Base-by-base conservation (phyloP, 2,797 vertebrate species). In the Tolypeutes matacus region DNA sequence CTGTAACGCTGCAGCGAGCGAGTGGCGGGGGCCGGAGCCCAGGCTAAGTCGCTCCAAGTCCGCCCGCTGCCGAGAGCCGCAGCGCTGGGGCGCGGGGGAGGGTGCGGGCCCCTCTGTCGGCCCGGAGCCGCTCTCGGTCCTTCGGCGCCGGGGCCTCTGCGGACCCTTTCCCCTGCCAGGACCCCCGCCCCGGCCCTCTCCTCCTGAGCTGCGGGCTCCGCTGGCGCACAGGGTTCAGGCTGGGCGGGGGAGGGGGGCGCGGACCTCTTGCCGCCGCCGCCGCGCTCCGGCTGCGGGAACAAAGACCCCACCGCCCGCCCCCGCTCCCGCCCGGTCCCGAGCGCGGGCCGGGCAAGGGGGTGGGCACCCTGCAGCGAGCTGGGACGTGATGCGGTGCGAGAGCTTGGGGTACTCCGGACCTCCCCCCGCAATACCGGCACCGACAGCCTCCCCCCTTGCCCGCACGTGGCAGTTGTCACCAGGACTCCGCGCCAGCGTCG, bases 271-370 rank as follows among this genome's bases (percentile, higher is more conserved):
- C 92, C n/a, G 86, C 94, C 86, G 96, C 93, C 56, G 87, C 95
- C 4, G 92, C 88, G 85, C 95, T 96, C 88, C 5, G 96, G 96
- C 97, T 97, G 95, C 95, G 96, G 97, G 95, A 97, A 97, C 97
- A 97, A 97, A 97, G 97, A 97, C 97, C 97, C 97, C 91, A 82
- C 95, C 93, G 96, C 95, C 94, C 91, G 89, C 97, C 95, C 96
- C 96, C 76, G 94, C 97, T 95, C 97, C 67, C 75, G 84, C 96
- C 96, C 89, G 60, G 94, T 94, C 94, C 97, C 78, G 93, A 96
- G 95, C 72, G n/a, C 82, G 62, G 94, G 42, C 93, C 53, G 46
- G 89, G 73, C 77, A 69, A 64, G 82, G 62, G 46, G 65, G 82
- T 90, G 92, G 93, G 78, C 75, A 86, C 75, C 94, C 75, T 80